Conservation (phyloP, 2,797 vertebrate species). For the Decapterus maruadsi region DNA sequence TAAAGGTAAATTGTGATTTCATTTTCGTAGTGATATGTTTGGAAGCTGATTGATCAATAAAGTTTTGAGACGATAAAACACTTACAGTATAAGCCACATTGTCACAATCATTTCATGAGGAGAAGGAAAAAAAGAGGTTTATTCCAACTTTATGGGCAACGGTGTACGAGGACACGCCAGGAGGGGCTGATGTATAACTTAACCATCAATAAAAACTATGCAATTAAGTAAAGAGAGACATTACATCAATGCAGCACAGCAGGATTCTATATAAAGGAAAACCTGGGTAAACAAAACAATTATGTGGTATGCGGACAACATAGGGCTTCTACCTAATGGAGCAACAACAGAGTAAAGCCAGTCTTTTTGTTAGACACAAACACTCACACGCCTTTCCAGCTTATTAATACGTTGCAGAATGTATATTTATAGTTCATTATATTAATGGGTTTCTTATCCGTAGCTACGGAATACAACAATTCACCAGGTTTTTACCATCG, state of each 20-base stretch:
- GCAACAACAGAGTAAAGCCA: slow-evolving; percentile 65
- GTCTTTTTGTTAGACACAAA: slow-evolving; percentile 40
- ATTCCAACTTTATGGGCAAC: no score
- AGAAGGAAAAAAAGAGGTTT: no score
- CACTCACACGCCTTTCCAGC: slow-evolving; percentile 39
- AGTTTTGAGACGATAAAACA: no score
- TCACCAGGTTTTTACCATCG: neutral
- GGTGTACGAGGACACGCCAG: slow-evolving; percentile 4
- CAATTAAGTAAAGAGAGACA: slow-evolving; percentile 38
- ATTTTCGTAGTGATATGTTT: no score
- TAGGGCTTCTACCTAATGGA: slow-evolving; percentile 62
- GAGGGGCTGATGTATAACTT: slow-evolving; percentile 39
- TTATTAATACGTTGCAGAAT: slow-evolving; percentile 27
- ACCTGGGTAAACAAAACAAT: slow-evolving; percentile 64
- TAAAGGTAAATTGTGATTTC: no score
- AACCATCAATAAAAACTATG: slow-evolving; percentile 44
- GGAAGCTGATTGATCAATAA: no score
- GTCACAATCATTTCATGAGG: no score
- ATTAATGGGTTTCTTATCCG: slow-evolving; percentile 36
- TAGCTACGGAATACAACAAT: neutral
- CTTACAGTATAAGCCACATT: no score
- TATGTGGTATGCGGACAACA: slow-evolving; percentile 54
- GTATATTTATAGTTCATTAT: slow-evolving; percentile 55
- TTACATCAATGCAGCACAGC: slow-evolving; percentile 41
- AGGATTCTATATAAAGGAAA: slow-evolving; percentile 48